Evolutionary conservation across 2,888 invertebrate genomes (phyloP).

Genomic region (Spisula solida): DNA sequence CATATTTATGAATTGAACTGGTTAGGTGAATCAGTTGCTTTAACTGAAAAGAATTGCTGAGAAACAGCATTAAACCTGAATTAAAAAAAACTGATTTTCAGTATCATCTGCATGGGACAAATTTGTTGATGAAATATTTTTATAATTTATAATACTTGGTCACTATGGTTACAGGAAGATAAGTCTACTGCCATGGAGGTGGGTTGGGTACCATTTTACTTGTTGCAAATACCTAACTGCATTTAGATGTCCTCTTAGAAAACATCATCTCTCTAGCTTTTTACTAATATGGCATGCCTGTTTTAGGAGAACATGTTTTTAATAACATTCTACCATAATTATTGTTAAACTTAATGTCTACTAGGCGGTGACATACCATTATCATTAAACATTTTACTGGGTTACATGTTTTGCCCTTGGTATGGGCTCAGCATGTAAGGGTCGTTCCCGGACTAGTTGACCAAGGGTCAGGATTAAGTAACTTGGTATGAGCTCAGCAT

Average conservation of each 20-base stretch:
- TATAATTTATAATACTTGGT: conserved; percentile 2
- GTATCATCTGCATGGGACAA: background rate
- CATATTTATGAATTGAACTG: background rate
- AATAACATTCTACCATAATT: background rate
- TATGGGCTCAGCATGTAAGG: too few species aligned
- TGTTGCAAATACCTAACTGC: conserved; percentile 11
- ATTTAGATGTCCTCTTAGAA: conserved; percentile 19
- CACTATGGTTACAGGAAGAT: conserved; percentile 65
- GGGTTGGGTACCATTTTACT: conserved; percentile 39
- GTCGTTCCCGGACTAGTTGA: too few species aligned
- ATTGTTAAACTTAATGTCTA: background rate
- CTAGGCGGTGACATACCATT: too few species aligned
- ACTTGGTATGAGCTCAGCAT: too few species aligned
- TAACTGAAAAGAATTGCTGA: too few species aligned
- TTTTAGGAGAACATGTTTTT: background rate
- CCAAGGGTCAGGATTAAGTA: too few species aligned
- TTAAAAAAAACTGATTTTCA: background rate
- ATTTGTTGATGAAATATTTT: background rate
- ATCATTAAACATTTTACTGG: too few species aligned
- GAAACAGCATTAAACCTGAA: background rate
- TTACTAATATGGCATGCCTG: background rate
- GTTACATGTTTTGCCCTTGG: too few species aligned
- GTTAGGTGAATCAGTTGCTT: too few species aligned
- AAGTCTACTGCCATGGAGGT: conserved; percentile 64
- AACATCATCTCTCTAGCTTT: background rate